A percentile compares a stretch with the other conserved stretches of the same genome.
Conservation (phyloP, 2,888 invertebrate genomes). For the Orthosia gothica region DNA sequence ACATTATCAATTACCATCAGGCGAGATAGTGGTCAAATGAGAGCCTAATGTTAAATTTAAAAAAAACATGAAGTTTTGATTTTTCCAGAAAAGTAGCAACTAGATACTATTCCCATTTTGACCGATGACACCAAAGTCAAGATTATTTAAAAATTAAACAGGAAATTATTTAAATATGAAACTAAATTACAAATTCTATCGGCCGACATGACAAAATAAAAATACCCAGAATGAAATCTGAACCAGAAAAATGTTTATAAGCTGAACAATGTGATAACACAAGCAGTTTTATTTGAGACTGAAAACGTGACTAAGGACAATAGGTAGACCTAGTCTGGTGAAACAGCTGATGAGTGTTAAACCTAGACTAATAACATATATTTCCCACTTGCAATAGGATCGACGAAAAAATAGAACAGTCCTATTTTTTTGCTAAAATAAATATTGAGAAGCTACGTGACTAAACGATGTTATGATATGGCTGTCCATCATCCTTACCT, state of each 20-base stretch:
- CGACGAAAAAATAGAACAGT: conserved; percentile 16
- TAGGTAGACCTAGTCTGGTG: not conserved
- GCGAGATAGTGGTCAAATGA: too few relatives aligned
- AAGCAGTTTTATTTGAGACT: not conserved
- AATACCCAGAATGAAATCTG: conserved; percentile 49
- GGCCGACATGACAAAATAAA: conserved; percentile 12
- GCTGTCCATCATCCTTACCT: conserved; percentile 72
- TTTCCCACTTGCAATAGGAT: conserved; percentile 8
- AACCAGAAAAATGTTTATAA: conserved; percentile 18
- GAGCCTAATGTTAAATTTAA: too few relatives aligned
- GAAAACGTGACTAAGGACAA: not conserved
- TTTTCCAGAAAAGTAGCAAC: not conserved
- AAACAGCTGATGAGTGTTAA: conserved; percentile 57
- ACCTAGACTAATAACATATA: not conserved
- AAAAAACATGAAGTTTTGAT: not conserved
- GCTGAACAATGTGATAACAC: not conserved
- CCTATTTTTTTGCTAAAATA: conserved; percentile 46
- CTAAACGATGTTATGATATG: conserved; percentile 75
- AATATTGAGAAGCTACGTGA: conserved; percentile 79
- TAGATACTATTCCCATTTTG: too few relatives aligned
- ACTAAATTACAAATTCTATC: not conserved
- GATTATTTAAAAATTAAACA: not conserved
- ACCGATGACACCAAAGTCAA: not conserved
- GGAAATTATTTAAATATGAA: not conserved
- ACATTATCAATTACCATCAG: too few relatives aligned